Conservation (phyloP, 1,140 invertebrate genomes). For the Leguminivora glycinivorella region DNA sequence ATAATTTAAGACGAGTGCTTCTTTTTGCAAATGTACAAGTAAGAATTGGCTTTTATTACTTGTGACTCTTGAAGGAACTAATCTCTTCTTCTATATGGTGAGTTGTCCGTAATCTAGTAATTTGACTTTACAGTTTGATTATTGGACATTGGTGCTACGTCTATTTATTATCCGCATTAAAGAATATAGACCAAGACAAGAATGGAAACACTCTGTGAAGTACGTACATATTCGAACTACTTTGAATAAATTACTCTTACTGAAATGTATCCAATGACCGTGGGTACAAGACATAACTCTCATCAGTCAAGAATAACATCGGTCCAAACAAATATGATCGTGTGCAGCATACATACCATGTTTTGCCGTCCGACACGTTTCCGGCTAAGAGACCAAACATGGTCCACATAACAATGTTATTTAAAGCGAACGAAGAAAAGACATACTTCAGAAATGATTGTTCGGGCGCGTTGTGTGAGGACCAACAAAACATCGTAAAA, state of each 20-base stretch:
- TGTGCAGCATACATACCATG: background rate
- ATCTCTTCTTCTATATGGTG: background rate
- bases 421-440: background rate
- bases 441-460: background rate
- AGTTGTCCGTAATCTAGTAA: too few relatives aligned
- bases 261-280: background rate
- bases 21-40: background rate
- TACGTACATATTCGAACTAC: too few relatives aligned
- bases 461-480: background rate
- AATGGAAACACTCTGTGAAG: too few relatives aligned
- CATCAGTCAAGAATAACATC: background rate
- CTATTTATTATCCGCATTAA: too few relatives aligned
- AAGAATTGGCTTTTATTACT: background rate
- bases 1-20: conserved; percentile 2
- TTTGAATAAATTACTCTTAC: too few relatives aligned
- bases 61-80: too few relatives aligned
- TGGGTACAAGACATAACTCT: background rate
- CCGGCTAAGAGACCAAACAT: conserved; percentile 20
- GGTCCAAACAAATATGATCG: background rate
- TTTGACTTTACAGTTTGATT: too few relatives aligned
- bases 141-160: too few relatives aligned
- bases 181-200: too few relatives aligned
- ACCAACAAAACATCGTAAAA: conserved; percentile 22
- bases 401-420: conserved; percentile 9
- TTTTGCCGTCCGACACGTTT: background rate